phyloP scores from a whole-genome alignment of 2,113 vertebrate genomes.

The Sinocyclocheilus anophthalmus region DNA sequence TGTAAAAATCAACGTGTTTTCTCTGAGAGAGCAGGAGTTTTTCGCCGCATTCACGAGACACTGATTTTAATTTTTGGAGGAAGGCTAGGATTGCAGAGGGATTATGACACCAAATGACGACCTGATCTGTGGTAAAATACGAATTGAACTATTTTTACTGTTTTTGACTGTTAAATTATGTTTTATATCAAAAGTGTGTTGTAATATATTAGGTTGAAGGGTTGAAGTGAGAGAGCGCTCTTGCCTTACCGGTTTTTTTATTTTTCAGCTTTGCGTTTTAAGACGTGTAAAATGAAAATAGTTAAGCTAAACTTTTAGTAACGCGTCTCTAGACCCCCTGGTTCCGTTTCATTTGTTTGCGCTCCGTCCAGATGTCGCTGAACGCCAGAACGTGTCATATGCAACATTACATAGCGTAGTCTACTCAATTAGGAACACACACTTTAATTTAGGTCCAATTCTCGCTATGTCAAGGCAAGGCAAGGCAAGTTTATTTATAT shows the following conservation, averaged over 20 bases:
- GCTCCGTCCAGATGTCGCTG: not conserved
- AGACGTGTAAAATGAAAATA: too few species aligned
- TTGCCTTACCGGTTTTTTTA: not conserved
- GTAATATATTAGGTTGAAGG: not conserved
- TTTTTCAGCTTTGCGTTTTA: not conserved
- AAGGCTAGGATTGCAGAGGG: not conserved
- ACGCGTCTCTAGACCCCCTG: not conserved
- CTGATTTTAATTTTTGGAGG: not conserved
- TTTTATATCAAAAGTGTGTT: not conserved
- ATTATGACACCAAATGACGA: not conserved
- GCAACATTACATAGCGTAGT: too few species aligned
- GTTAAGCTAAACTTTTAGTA: not conserved
- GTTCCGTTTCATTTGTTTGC: not conserved
- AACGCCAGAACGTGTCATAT: not conserved
- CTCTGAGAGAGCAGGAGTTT: not conserved
- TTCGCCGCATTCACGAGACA: not conserved
- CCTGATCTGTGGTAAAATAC: conserved; percentile 12
- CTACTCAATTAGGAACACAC: too few species aligned
- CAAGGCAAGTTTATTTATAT: too few species aligned
- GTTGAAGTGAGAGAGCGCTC: not conserved
- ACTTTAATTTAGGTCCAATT: too few species aligned
- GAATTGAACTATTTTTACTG: not conserved
- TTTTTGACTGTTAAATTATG: not conserved
- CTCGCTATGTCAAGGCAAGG: too few species aligned
- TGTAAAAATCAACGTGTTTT: not conserved